Evolutionary conservation across 92 coral and sea anemone genomes (phyloP), one percentile per base, ranked within the genome.

Genomic region (Virgularia gustaviana): DNA sequence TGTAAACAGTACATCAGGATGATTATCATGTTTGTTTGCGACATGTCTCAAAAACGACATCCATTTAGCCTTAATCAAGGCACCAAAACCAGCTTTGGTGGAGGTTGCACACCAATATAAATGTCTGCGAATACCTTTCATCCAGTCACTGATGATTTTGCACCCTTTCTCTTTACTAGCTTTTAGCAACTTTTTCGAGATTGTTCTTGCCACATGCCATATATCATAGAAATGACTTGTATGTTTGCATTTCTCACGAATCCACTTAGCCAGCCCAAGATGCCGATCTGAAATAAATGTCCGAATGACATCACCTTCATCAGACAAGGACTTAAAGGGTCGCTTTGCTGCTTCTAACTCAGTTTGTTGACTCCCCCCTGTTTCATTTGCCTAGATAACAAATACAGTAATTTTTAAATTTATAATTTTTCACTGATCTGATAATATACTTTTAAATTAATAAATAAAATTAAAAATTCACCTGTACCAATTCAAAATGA

Each of bases 401-500:
- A 25, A 25, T 18, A 33, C 31, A 5, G 33, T 2, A 5, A 55
- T 2, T 25, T 10, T 47, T 25, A 19, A 43, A 13, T 4, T 2
- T 20, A 43, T 43, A 4, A 43, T 13, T 36, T 3, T 25, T 22
- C n/a, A 36, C 25, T n/a, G 62, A 55, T 18, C 3, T 13, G 15
- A 55, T 13, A 15, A 16, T 55, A 10, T 55, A 36, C 15, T 19
- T 10, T 5, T 19, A 55, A 24, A 55, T 3, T 15, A 55, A 36
- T 55, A 15, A 16, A 16, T 55, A 24, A 27, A 24, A 24, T 15
- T 25, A 20, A 55, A 24, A 55, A 39, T 10, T 27, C 36, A 59
- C 65, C 65, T 59, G 65, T 32, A 59, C 11, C 13, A 59, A 44
- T 59, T 59, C 65, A 59, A 59, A 59, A 59, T 59, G 44, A 59